Percentiles rank a stretch among this genome's conserved stretches.
Evolutionary conservation across 1,140 invertebrate species (phyloP).

Genomic region (Cepaea nemoralis): DNA sequence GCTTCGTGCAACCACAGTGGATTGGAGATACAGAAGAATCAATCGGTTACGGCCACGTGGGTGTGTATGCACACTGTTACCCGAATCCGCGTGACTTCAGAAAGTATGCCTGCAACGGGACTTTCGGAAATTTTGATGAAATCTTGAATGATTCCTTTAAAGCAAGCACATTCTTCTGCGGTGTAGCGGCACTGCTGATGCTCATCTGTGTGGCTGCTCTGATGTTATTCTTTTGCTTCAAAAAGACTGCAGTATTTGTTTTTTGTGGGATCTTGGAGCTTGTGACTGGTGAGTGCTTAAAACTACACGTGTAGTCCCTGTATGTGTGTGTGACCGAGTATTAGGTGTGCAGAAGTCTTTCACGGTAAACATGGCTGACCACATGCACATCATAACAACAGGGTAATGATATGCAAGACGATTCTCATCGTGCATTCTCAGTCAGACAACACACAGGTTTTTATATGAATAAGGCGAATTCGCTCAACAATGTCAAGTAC

Average conservation of each 20-base stretch:
- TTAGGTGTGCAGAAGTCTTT: too few species aligned
- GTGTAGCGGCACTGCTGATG: slow-evolving; percentile 87
- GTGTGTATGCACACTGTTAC: slow-evolving; percentile 87
- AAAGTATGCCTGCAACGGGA: slow-evolving; percentile 79
- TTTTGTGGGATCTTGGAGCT: slow-evolving; percentile 80
- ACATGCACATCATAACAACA: too few species aligned
- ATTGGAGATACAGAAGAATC: slow-evolving; percentile 83
- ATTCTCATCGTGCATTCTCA: not conserved
- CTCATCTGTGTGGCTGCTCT: slow-evolving; percentile 85
- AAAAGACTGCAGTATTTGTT: slow-evolving; percentile 93
- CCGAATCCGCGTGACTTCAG: slow-evolving; percentile 47
- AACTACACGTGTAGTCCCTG: too few species aligned
- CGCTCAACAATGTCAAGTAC: too few species aligned
- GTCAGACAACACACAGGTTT: too few species aligned
- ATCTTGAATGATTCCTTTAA: slow-evolving; percentile 85
- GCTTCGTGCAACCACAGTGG: slow-evolving; percentile 96
- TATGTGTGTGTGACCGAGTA: too few species aligned
- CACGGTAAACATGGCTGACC: too few species aligned
- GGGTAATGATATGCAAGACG: too few species aligned
- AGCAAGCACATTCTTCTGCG: slow-evolving; percentile 88
- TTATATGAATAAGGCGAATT: too few species aligned
- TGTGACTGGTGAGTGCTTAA: slow-evolving; percentile 57
- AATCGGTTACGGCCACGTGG: slow-evolving; percentile 89
- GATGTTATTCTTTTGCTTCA: slow-evolving; percentile 94
- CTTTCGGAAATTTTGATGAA: slow-evolving; percentile 85